phyloP scores from a whole-genome alignment of 1,140 invertebrate species.

The Panagrolaimus sp. region DNA sequence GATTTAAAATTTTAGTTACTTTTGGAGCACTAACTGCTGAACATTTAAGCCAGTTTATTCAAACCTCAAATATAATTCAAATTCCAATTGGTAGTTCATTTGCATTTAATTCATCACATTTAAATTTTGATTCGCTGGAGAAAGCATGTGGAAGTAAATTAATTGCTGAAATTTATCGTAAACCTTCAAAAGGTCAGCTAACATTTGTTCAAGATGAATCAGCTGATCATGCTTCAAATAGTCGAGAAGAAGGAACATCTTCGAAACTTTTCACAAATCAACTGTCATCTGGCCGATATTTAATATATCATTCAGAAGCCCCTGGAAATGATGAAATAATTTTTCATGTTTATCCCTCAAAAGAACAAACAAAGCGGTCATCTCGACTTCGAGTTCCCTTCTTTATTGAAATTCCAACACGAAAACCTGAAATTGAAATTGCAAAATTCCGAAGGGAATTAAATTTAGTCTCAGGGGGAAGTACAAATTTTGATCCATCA shows the following conservation, averaged over 20 bases:
- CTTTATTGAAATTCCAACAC: slow-evolving; percentile 7
- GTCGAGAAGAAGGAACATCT: slow-evolving; percentile 14
- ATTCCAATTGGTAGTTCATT: slow-evolving; percentile 26
- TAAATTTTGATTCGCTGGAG: slow-evolving; percentile 38
- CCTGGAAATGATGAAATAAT: slow-evolving; percentile 32
- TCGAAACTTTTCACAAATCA: slow-evolving; percentile 25
- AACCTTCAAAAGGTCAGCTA: slow-evolving; percentile 23
- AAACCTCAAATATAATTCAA: neutral
- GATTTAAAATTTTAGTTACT: slow-evolving; percentile 47
- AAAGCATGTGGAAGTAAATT: slow-evolving; percentile 29
- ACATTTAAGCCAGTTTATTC: slow-evolving; percentile 26
- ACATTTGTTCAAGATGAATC: neutral
- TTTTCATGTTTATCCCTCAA: slow-evolving; percentile 29
- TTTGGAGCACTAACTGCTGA: slow-evolving; percentile 33
- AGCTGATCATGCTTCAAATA: neutral
- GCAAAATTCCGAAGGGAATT: slow-evolving; percentile 37
- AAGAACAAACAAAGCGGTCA: slow-evolving; percentile 14
- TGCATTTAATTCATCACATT: slow-evolving; percentile 26
- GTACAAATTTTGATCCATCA: slow-evolving; percentile 20
- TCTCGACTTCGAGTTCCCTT: slow-evolving; percentile 9
- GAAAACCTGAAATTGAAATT: slow-evolving; percentile 17
- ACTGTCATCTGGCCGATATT: slow-evolving; percentile 37
- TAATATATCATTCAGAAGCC: slow-evolving; percentile 35
- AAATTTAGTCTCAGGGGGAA: slow-evolving; percentile 45
- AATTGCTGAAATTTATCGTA: slow-evolving; percentile 28